Evolutionary conservation across 2,113 vertebrate species (phyloP).

Genomic region (Excalfactoria chinensis): DNA sequence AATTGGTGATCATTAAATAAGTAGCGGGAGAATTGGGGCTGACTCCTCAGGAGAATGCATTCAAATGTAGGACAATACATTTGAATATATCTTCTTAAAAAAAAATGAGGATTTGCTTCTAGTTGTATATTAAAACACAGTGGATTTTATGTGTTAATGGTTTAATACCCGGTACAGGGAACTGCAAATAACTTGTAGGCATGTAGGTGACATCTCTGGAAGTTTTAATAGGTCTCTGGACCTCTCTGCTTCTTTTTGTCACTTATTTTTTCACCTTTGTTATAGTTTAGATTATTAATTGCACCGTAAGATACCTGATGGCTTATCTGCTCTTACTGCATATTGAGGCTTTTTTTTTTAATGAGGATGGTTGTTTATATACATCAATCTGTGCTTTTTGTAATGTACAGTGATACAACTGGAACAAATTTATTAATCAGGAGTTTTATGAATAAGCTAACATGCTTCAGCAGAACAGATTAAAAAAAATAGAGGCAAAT

Average conservation of each 20-base stretch:
- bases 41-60: neutral
- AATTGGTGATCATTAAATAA: neutral
- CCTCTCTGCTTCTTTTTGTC: neutral
- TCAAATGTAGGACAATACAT: neutral
- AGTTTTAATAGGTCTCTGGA: neutral
- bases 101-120: neutral
- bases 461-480: constrained; percentile 12
- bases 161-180: neutral
- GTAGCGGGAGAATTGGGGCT: neutral
- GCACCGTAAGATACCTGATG: neutral
- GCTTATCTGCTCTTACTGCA: neutral
- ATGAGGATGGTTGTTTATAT: neutral
- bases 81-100: neutral
- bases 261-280: neutral
- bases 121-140: neutral
- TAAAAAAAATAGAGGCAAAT: constrained; percentile 27
- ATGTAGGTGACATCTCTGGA: neutral
- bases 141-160: neutral
- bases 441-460: constrained; percentile 29
- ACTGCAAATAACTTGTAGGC: neutral
- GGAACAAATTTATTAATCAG: constrained; percentile 48
- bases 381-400: constrained; percentile 4
- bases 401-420: constrained; percentile 37
- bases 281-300: neutral
- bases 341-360: neutral